A percentile compares a stretch with the other conserved stretches of the same genome.
Evolutionary conservation across 1,140 invertebrate genomes (phyloP).

Genomic region (Schlechtendalia chinensis): DNA sequence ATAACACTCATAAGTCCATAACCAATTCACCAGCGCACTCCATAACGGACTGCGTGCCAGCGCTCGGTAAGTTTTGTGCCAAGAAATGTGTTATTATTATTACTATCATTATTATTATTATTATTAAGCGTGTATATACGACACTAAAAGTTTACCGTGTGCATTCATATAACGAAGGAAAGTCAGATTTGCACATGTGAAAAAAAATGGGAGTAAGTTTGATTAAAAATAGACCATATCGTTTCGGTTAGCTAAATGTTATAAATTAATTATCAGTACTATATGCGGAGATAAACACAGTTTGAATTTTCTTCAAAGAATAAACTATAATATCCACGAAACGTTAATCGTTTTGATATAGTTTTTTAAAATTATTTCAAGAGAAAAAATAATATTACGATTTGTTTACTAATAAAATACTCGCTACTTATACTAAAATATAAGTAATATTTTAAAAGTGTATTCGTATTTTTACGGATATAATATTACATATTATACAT

Average conservation of each 20-base stretch:
- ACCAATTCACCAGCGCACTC: slow-evolving; percentile 16
- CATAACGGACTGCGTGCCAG: slow-evolving; percentile 29
- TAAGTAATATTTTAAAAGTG: neutral
- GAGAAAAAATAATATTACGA: no score
- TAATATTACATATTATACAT: neutral
- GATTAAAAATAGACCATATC: slow-evolving; percentile 33
- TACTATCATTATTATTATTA: slow-evolving; percentile 51
- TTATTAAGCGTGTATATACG: slow-evolving; percentile 50
- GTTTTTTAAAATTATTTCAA: no score
- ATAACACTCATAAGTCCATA: slow-evolving; percentile 29
- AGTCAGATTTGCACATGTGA: slow-evolving; percentile 52
- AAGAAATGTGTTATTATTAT: slow-evolving; percentile 46
- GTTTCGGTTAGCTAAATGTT: neutral
- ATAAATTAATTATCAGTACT: neutral
- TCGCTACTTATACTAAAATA: no score
- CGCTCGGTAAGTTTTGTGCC: neutral
- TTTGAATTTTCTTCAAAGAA: neutral
- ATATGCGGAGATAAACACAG: neutral
- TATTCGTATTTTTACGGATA: neutral
- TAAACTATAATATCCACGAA: neutral
- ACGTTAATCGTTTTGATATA: no score
- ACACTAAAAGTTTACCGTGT: slow-evolving; percentile 51
- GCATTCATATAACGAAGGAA: slow-evolving; percentile 24
- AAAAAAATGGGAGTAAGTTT: slow-evolving; percentile 32
- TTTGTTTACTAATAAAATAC: no score